These are phyloP conservation scores for Propithecus deckenii DNA, from an alignment of 2,797 vertebrate species.

Conservation along the genomic window DNA sequence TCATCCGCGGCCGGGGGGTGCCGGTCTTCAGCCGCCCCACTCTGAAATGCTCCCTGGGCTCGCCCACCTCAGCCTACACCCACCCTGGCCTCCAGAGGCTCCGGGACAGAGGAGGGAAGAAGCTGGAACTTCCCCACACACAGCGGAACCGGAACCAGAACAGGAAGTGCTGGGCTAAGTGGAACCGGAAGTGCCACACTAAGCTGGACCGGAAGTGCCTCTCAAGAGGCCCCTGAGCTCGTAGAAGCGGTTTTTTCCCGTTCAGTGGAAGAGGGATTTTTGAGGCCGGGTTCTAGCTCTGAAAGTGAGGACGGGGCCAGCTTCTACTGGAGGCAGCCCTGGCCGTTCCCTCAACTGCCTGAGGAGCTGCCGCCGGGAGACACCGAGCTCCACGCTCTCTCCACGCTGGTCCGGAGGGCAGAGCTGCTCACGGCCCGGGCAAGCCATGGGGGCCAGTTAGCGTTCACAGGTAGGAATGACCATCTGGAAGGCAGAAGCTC, in stretches of 20 bases:
- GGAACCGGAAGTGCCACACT: fast-evolving
- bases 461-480: fast-evolving
- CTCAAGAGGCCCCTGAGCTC: fast-evolving
- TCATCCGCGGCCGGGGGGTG: background rate
- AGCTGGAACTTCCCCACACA: background rate
- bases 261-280: background rate
- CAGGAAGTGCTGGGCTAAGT: background rate
- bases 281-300: background rate
- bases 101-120: fast-evolving
- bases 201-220: background rate
- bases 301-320: background rate
- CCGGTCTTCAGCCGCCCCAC: background rate
- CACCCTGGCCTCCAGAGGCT: too few species aligned
- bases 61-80: background rate
- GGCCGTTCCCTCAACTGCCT: fast-evolving
- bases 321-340: background rate
- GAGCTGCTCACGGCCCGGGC: background rate
- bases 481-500: background rate
- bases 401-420: too few species aligned
- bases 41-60: background rate
- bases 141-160: background rate
- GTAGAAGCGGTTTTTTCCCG: fast-evolving
- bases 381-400: fast-evolving
- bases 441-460: background rate
- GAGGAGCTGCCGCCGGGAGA: background rate